Base-by-base conservation (phyloP, 1,140 invertebrate genomes). In the Trypoxylus dichotomus region DNA sequence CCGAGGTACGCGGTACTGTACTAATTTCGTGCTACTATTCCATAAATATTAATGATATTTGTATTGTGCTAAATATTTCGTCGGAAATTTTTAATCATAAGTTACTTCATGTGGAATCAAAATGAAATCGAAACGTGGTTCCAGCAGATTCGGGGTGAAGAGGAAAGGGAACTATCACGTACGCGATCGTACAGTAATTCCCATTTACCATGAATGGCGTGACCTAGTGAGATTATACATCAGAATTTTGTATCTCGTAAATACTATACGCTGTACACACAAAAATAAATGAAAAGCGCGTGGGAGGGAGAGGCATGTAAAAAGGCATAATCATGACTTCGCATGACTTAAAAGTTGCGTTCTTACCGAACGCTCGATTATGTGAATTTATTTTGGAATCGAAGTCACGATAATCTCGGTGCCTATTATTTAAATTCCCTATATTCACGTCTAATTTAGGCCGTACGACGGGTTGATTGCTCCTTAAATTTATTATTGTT, bases 231-330 rank as follows among this genome's bases (percentile, higher is more conserved):
- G 72, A 77, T 77, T 77, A 77, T 77, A 41, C 74, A 77, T 74
- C 76, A 71, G 72, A 77, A 68, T 77, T 76, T 73, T 77, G 76
- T 77, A 77, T 77, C 76, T 77, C 42, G 13, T 63, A 63, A 25
- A 63, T 24, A 25, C 60, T 63, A 63, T 25, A 63, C 60, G 21
- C 21, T 63, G 19, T 63, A 63, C 21, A 63, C 60, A 63, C 60
- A 63, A 19, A 24, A 63, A 63, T 63, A 63, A 63, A 63, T 24
- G 60, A 25, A 63, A 63, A 41, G 60, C 21, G 76, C 54, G 76
- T 47, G 60, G 60, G 60, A 63, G 60, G 60, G 60, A 68, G 76
- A 72, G 58, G 76, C 41, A 76, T 68, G 76, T 76, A 76, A 71
- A 32, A 27, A 37, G 47, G 71, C 76, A 60, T 77, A 77, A 77